Conservation (phyloP, 2,888 invertebrate genomes). For the Protodeltote pygarga region DNA sequence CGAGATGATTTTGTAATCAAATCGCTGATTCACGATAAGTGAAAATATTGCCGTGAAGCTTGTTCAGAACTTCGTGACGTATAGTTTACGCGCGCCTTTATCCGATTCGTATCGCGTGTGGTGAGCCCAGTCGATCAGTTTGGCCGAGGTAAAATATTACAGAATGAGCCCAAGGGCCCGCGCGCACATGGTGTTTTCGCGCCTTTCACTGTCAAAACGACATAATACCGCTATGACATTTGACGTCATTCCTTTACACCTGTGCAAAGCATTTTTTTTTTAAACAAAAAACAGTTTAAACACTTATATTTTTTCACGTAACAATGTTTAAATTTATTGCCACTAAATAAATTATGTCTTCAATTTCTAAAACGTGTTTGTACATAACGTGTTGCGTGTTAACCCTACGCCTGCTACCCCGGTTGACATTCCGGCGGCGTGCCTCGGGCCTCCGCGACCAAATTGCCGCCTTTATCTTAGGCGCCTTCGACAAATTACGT, state of each 20-base stretch:
- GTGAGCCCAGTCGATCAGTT: constrained; percentile 13
- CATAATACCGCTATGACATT: constrained; percentile 36
- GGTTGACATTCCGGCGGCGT: constrained; percentile 75
- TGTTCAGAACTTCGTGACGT: constrained; percentile 35
- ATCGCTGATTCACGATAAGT: constrained; percentile 34
- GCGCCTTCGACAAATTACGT: constrained; percentile 86
- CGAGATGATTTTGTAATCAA: constrained; percentile 35
- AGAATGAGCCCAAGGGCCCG: constrained; percentile 23
- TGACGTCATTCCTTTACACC: constrained; percentile 19
- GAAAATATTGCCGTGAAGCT: constrained; percentile 22
- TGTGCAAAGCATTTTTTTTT: constrained; percentile 10
- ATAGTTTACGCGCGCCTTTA: constrained; percentile 35
- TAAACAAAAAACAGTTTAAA: constrained; percentile 16
- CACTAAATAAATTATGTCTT: constrained; percentile 34
- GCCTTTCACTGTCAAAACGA: constrained; percentile 34
- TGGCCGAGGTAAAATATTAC: constrained; percentile 35
- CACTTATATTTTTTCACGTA: constrained; percentile 12
- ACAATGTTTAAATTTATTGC: constrained; percentile 39
- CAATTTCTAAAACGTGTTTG: constrained; percentile 41
- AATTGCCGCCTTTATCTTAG: constrained; percentile 81
- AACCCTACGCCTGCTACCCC: constrained; percentile 54
- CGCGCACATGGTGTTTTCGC: constrained; percentile 40
- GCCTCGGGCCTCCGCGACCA: constrained; percentile 64
- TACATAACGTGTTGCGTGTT: constrained; percentile 55
- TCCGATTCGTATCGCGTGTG: constrained; percentile 29